Evolutionary conservation across 37 sponge, comb jelly and placozoan genomes (phyloP), one percentile per base, ranked within the genome.

Genomic region (Halisarca cf. caerulea): DNA sequence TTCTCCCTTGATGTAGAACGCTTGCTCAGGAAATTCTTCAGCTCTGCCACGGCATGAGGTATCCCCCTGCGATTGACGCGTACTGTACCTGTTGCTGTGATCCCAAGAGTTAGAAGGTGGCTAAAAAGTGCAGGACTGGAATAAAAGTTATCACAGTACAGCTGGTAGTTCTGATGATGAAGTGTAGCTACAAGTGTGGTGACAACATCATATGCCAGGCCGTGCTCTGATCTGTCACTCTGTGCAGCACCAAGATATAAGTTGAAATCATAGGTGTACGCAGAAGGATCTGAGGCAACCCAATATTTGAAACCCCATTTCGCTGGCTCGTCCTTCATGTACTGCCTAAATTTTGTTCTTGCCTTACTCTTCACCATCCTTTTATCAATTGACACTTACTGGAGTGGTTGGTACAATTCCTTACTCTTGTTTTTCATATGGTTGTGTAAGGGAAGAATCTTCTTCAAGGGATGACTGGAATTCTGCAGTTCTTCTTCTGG

Each of bases 311-410:
- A 55, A 17, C 57, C 57, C 57, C 57, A 55, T 17, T 55, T 55
- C 17, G 57, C 17, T 55, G 57, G 57, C 17, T 55, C 17, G 57
- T 55, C 57, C 17, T 55, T 55, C 17, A 55, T n/a, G 57, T 55
- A 55, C 57, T 55, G 57, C 57, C 57, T 55, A 17, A 84, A 72
- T 39, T 14, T 57, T 18, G 30, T 21, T 9, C 85, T 53, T 5
- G 60, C 77, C 45, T 84, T 84, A 6, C 59, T 74, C 38, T 53
- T 74, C 1, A 84, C 57, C 86, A 84, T 85, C 57, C 85, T 34
- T 58, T 85, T 78, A 75, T 85, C 85, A 58, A 85, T 33, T 25
- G 71, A 64, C 4, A 85, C 9, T 4, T 39, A 2, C 30, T 74
- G 42, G 23, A 28, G 27, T 41, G 79, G 79, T 34, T 18, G 74